Evolutionary conservation across 1,140 invertebrate genomes (phyloP).

Genomic region (Chionoecetes opilio): DNA sequence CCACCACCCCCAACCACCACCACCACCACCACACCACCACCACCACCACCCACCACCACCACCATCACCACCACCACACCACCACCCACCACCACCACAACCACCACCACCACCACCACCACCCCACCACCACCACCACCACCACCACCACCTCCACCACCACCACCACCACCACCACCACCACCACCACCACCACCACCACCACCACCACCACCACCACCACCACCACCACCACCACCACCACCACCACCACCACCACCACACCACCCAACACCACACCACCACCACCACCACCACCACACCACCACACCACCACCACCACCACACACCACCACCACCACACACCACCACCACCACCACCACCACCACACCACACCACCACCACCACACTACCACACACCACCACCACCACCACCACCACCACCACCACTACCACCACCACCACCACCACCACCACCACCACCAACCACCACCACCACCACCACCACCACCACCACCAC

Average conservation of each 20-base stretch:
- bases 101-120: neutral
- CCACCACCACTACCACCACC: neutral
- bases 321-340: too few species aligned
- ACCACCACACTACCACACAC: too few species aligned
- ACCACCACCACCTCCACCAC: neutral
- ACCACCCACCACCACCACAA: neutral
- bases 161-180: neutral
- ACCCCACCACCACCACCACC: neutral
- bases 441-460: neutral
- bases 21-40: conserved; percentile 20
- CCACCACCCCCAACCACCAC: neutral
- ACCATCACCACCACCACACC: neutral
- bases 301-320: too few species aligned
- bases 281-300: too few species aligned
- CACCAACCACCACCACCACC: too few species aligned
- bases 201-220: neutral
- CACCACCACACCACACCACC: too few species aligned
- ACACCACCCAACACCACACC: too few species aligned
- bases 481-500: too few species aligned
- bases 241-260: neutral
- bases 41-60: neutral
- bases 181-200: neutral
- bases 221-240: neutral
- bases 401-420: neutral
- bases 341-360: too few species aligned